phyloP scores from a whole-genome alignment of 2,888 invertebrate genomes.

The Dexiosoma caninum region DNA sequence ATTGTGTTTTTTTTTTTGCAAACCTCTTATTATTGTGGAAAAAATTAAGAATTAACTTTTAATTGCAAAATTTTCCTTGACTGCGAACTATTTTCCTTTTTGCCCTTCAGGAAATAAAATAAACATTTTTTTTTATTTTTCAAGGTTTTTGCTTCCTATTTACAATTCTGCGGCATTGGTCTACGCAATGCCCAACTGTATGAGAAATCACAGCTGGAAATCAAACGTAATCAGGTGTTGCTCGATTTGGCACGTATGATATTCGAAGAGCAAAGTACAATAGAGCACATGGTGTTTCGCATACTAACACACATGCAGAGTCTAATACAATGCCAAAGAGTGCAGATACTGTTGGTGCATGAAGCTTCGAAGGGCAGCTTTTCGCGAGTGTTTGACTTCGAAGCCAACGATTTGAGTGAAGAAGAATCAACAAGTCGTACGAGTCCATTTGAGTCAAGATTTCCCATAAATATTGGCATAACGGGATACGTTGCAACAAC shows the following conservation, averaged over 20 bases:
- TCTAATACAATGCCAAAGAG: constrained; percentile 94
- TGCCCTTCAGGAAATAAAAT: not conserved
- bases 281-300: constrained; percentile 95
- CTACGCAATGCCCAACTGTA: constrained; percentile 96
- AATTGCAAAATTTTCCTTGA: constrained; percentile 24
- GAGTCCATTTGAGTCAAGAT: constrained; percentile 93
- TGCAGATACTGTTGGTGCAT: constrained; percentile 94
- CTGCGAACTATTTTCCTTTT: not conserved
- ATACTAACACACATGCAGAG: constrained; percentile 96
- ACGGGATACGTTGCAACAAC: constrained; percentile 96
- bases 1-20: too few species aligned
- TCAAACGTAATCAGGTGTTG: constrained; percentile 95
- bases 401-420: constrained; percentile 90
- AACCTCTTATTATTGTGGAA: not conserved
- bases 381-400: constrained; percentile 95
- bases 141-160: constrained; percentile 91
- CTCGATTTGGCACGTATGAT: constrained; percentile 97
- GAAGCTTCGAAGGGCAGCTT: constrained; percentile 94
- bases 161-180: constrained; percentile 97
- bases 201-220: constrained; percentile 95
- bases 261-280: constrained; percentile 97
- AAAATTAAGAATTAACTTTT: not conserved
- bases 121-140: not conserved
- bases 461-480: constrained; percentile 96
- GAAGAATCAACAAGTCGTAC: constrained; percentile 89